These are phyloP conservation scores for Leptopilina boulardi DNA, from an alignment of 1,140 invertebrate genomes.

Conservation along the genomic window DNA sequence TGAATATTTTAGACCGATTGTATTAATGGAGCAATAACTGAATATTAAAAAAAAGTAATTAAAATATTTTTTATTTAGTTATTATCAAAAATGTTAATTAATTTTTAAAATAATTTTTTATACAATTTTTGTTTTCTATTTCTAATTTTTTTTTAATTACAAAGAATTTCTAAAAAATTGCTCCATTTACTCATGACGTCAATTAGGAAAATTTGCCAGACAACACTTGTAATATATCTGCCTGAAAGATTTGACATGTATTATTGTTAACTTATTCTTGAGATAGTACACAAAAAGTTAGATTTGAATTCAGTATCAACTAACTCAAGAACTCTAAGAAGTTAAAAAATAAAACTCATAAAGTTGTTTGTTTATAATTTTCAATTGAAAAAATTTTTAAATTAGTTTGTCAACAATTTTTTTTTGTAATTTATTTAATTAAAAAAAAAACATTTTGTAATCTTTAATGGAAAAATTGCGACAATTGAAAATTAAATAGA, in stretches of 20 bases:
- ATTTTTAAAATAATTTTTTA: too few relatives aligned
- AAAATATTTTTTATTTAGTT: too few relatives aligned
- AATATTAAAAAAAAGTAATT: too few relatives aligned
- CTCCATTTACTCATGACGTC: neutral
- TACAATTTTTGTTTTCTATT: too few relatives aligned
- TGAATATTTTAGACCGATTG: too few relatives aligned
- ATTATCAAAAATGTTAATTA: too few relatives aligned
- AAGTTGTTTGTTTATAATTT: neutral
- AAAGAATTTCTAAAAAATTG: too few relatives aligned
- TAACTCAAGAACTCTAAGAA: neutral
- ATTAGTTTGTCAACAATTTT: neutral
- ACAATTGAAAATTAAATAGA: neutral
- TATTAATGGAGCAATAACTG: too few relatives aligned
- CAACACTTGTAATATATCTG: constrained; percentile 11
- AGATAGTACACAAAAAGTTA: neutral
- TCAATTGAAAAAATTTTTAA: neutral
- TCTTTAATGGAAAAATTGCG: neutral
- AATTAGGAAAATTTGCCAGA: neutral
- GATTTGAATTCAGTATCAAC: neutral
- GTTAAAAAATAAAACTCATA: neutral
- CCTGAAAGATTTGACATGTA: constrained; percentile 20
- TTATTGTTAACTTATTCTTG: constrained; percentile 24
- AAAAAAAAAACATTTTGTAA: neutral
- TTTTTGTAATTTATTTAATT: neutral
- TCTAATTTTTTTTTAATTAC: too few relatives aligned